Percentiles rank a stretch among this genome's conserved stretches.
Evolutionary conservation across 1,140 invertebrate species (phyloP).

Genomic region (Saccostrea cuccullata): DNA sequence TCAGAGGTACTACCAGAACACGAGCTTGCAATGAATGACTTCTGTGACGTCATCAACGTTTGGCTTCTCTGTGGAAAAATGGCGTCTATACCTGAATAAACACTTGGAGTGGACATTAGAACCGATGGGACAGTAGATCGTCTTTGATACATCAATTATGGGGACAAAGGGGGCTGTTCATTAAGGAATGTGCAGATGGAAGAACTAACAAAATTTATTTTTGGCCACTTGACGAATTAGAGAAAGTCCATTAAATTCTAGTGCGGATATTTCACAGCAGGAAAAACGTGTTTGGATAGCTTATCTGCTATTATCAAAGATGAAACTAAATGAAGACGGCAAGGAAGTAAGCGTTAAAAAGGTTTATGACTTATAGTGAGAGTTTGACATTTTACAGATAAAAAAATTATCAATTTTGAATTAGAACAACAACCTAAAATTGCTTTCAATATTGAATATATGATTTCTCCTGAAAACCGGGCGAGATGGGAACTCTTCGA

Average conservation of each 20-base stretch:
- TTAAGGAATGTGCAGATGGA: neutral
- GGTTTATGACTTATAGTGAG: conserved; percentile 26
- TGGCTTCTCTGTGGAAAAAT: neutral
- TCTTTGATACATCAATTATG: too few relatives aligned
- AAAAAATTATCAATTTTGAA: conserved; percentile 36
- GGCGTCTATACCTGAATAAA: neutral
- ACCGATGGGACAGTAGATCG: too few relatives aligned
- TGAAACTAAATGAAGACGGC: conserved; percentile 7
- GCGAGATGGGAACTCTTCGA: conserved; percentile 81
- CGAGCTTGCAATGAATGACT: neutral
- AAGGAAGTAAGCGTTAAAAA: neutral
- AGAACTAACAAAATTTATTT: neutral
- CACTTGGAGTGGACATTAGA: too few relatives aligned
- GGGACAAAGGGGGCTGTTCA: neutral
- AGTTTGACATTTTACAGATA: conserved; percentile 2
- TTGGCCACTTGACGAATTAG: neutral
- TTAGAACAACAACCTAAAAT: neutral
- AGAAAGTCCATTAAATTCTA: conserved; percentile 17
- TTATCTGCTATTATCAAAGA: conserved; percentile 18
- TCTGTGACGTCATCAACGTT: conserved; percentile 3
- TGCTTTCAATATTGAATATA: neutral
- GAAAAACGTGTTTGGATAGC: neutral
- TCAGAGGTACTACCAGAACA: conserved; percentile 10
- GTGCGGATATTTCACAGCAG: neutral
- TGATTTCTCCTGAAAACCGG: neutral